Conservation (phyloP, 2,113 vertebrate genomes). For the Furnarius figulus region DNA sequence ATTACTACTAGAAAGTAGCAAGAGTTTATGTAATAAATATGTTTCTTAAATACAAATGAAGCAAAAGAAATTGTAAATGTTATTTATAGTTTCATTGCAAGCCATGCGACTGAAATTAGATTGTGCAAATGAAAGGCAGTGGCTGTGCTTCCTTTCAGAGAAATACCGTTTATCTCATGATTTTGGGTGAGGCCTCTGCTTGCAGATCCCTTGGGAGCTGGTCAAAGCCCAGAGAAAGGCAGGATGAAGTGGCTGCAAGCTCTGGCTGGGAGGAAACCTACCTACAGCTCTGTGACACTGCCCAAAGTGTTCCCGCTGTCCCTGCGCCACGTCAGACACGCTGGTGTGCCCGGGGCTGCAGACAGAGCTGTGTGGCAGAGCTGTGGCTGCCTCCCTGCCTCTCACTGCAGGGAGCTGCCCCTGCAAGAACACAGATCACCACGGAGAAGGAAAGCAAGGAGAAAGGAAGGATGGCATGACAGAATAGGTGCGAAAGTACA, state of each 20-base stretch:
- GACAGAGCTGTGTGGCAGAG: neutral
- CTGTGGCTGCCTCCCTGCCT: neutral
- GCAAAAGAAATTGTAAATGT: neutral
- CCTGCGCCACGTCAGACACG: fast-evolving
- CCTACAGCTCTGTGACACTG: neutral
- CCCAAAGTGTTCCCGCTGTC: neutral
- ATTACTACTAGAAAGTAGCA: neutral
- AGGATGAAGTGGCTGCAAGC: neutral
- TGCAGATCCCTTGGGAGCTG: neutral
- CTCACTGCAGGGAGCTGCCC: neutral
- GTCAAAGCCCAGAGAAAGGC: neutral
- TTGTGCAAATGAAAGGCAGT: neutral
- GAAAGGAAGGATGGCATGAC: neutral
- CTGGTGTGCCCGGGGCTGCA: fast-evolving
- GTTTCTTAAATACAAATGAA: neutral
- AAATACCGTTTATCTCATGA: neutral
- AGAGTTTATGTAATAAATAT: neutral
- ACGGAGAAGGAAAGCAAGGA: neutral
- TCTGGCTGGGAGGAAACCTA: neutral
- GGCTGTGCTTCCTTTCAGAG: neutral
- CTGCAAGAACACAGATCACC: neutral
- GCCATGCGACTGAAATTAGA: neutral
- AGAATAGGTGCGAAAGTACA: neutral
- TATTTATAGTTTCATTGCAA: neutral
- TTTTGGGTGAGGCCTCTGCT: fast-evolving